A percentile compares a stretch with the other conserved stretches of the same genome.
These are phyloP conservation scores for Trachops cirrhosus DNA, from an alignment of 2,797 vertebrate species.

Conservation along the genomic window DNA sequence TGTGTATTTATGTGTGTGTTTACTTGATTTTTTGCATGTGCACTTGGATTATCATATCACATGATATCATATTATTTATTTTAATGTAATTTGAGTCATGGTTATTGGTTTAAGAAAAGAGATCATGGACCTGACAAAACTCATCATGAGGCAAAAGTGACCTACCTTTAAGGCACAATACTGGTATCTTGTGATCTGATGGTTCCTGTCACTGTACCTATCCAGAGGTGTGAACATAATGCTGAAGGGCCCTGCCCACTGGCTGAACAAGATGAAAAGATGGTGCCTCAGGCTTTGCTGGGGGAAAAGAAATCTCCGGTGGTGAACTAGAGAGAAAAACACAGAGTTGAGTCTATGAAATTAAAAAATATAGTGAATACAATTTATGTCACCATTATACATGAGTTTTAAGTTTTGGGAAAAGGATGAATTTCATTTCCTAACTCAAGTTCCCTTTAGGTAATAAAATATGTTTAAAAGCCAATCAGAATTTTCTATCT, in stretches of 20 bases:
- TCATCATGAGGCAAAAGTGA: background rate
- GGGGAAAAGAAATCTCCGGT: constrained; percentile 97
- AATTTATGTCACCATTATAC: background rate
- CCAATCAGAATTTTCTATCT: background rate
- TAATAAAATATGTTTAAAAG: background rate
- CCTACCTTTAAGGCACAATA: constrained; percentile 97
- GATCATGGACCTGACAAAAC: background rate
- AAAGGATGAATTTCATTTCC: background rate
- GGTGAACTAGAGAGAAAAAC: constrained; percentile 90
- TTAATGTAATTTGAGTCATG: background rate
- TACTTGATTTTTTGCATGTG: background rate
- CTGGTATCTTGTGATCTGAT: constrained; percentile 98
- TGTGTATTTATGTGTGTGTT: background rate
- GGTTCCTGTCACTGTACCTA: constrained; percentile 98
- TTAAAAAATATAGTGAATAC: background rate
- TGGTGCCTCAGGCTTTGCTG: constrained; percentile 98
- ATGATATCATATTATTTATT: background rate
- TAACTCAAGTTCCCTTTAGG: background rate
- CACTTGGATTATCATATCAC: background rate
- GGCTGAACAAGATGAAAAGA: constrained; percentile 98
- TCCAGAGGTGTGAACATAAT: constrained; percentile 99
- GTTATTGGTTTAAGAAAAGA: background rate
- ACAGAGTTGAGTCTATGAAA: constrained; percentile 45
- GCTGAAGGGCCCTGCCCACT: constrained; percentile 99
- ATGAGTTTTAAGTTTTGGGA: background rate